phyloP scores from a whole-genome alignment of 2,888 invertebrate genomes.

The Pterostichus madidus region DNA sequence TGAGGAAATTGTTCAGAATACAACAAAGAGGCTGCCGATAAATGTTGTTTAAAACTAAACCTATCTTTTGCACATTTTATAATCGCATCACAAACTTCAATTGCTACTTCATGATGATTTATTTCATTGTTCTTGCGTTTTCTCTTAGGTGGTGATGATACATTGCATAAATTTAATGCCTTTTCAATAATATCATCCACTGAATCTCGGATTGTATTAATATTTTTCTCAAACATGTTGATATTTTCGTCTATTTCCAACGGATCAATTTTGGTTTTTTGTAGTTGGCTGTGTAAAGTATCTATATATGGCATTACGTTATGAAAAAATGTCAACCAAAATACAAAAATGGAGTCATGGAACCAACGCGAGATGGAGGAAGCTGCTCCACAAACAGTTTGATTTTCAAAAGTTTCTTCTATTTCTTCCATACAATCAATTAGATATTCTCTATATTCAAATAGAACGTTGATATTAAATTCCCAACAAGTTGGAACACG shows the following conservation, averaged over 20 bases:
- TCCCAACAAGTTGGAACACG: slow-evolving; percentile 68
- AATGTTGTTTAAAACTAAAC: not conserved
- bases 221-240: not conserved
- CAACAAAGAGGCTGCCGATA: not conserved
- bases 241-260: slow-evolving; percentile 32
- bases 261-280: slow-evolving; percentile 47
- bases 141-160: not conserved
- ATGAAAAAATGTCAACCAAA: slow-evolving; percentile 68
- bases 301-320: slow-evolving; percentile 68
- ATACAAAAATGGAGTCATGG: slow-evolving; percentile 58
- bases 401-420: slow-evolving; percentile 65
- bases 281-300: slow-evolving; percentile 66
- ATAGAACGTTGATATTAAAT: slow-evolving; percentile 68
- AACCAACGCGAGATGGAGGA: too few species aligned
- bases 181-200: not conserved
- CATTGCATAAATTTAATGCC: not conserved
- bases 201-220: slow-evolving; percentile 34
- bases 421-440: slow-evolving; percentile 70
- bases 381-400: slow-evolving; percentile 55
- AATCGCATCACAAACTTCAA: slow-evolving; percentile 5
- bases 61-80: not conserved
- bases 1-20: not conserved
- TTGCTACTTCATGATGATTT: not conserved
- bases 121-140: slow-evolving; percentile 2
- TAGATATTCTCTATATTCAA: slow-evolving; percentile 69